These are phyloP conservation scores for Talpa occidentalis DNA, from an alignment of 2,113 vertebrate genomes.

Conservation along the genomic window DNA sequence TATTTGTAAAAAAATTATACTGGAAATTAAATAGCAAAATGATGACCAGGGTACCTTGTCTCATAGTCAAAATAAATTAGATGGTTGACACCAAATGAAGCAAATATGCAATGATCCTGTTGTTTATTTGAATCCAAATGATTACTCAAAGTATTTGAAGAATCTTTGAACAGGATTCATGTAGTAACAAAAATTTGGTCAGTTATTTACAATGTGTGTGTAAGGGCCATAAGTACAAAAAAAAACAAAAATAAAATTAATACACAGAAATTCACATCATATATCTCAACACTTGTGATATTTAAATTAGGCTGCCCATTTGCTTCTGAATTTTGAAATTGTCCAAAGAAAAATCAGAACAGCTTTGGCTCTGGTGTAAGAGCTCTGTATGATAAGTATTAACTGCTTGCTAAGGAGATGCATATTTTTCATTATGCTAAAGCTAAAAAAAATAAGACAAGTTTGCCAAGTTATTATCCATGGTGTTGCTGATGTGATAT, in stretches of 20 bases:
- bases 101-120: not conserved
- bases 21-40: slow-evolving; percentile 14
- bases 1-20: not conserved
- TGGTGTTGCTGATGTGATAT: not conserved
- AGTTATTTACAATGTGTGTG: not conserved
- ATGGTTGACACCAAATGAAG: not conserved
- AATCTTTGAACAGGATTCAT: not conserved
- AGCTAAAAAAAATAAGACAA: not conserved
- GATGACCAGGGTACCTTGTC: not conserved
- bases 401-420: not conserved
- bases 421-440: not conserved
- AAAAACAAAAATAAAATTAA: not conserved
- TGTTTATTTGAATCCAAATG: slow-evolving; percentile 11
- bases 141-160: not conserved
- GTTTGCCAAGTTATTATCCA: not conserved
- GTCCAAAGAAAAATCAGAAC: not conserved
- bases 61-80: not conserved
- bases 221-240: not conserved
- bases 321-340: not conserved
- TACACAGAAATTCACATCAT: not conserved
- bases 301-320: not conserved
- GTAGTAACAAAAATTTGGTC: not conserved
- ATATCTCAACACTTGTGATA: not conserved
- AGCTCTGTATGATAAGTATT: not conserved
- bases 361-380: not conserved